Base-by-base conservation (phyloP, 2,113 vertebrate genomes). In the Pongo abelii region DNA sequence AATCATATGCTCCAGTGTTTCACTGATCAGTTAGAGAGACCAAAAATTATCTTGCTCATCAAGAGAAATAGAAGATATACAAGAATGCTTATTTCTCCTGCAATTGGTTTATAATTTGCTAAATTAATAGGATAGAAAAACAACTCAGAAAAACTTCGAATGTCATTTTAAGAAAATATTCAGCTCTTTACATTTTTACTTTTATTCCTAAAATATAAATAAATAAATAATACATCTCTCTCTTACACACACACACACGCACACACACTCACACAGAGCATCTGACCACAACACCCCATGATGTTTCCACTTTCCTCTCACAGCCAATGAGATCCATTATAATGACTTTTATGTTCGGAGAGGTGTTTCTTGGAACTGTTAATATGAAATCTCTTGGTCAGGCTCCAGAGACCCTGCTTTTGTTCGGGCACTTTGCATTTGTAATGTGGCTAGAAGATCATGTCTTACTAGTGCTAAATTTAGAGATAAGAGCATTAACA, bases 31-130 rank as follows among this genome's bases (percentile, higher is more conserved):
- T 69, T 86, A 92, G 52, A 90, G 1, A 2, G n/a, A 48, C 0
- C 6, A 84, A 94, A 46, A 74, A 32, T 89, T 61, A 84, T 74
- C 50, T 95, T 97, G 48, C 43, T 96, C 12, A 91, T 85, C 40
- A 93, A 84, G 1, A 89, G 18, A 84, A 97, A 95, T 43, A 84
- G 43, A 81, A 93, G 83, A 30, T 91, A 94, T 50, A 64, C 5
- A 75, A 48, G 52, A 91, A 0, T 8, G 77, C 0, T 94, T 16
- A 64, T 97, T 98, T 55, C 55, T 93, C 46, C 3, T 87, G 8
- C 8, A 94, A 96, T 86, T 97, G 69, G 93, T 96, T 72, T 94
- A 48, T 0, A 83, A 90, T 96, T 98, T 97, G 32, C 30, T 13
- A 91, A 98, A 93, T 27, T 50, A 96, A 95, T 81, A 11, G 27